A percentile compares a stretch with the other conserved stretches of the same genome.
phyloP scores from a whole-genome alignment of 2,113 vertebrate species.

The Zosterops borbonicus region DNA sequence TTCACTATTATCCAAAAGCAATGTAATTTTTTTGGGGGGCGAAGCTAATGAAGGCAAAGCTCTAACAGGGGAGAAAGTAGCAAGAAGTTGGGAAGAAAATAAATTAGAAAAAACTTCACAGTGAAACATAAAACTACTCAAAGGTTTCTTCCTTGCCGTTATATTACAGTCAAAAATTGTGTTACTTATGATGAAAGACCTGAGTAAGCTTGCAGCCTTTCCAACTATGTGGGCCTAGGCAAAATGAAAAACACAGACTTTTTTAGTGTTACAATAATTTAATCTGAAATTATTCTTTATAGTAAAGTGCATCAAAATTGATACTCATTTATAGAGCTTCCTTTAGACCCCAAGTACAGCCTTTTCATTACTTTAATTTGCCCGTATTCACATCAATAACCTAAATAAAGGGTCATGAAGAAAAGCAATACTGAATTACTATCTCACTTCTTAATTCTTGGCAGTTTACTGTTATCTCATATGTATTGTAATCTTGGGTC shows the following conservation, averaged over 20 bases:
- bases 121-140: not conserved
- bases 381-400: not conserved
- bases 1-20: not conserved
- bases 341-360: not conserved
- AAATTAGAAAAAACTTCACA: not conserved
- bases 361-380: not conserved
- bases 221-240: not conserved
- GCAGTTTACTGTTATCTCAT: not conserved
- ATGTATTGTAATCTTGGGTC: not conserved
- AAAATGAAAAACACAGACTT: not conserved
- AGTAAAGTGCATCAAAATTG: not conserved
- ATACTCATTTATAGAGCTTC: not conserved
- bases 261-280: not conserved
- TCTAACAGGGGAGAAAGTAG: not conserved
- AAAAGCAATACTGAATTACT: not conserved
- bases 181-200: not conserved
- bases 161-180: not conserved
- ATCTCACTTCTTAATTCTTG: not conserved
- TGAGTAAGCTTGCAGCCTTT: not conserved
- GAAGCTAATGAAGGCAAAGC: not conserved
- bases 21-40: not conserved
- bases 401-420: not conserved
- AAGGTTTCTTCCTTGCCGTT: not conserved
- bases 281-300: not conserved
- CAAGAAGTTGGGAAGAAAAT: not conserved